A percentile compares a stretch with the other conserved stretches of the same genome.
Evolutionary conservation across 2,113 vertebrate species (phyloP).

Genomic region (Lucifuga dentata): DNA sequence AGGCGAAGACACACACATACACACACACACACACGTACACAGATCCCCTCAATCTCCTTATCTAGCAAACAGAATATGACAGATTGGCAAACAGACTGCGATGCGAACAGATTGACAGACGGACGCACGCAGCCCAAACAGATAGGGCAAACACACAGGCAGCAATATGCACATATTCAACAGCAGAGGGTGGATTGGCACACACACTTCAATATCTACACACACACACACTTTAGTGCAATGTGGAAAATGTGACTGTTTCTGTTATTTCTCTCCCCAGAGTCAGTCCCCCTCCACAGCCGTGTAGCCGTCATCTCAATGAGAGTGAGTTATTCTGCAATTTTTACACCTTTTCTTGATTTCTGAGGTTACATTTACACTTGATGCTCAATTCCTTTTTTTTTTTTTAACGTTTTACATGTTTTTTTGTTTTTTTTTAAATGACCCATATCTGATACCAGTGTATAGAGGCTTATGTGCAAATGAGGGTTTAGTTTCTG

Average conservation of each 20-base stretch:
- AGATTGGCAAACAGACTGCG: conserved; percentile 77
- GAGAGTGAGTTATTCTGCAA: conserved; percentile 53
- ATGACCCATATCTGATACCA: too few species aligned
- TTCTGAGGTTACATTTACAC: not conserved
- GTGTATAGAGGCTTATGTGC: too few species aligned
- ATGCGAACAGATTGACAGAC: conserved; percentile 74
- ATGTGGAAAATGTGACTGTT: conserved; percentile 48
- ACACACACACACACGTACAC: conserved; percentile 25
- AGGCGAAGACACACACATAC: conserved; percentile 18
- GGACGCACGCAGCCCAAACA: conserved; percentile 59
- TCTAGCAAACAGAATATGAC: conserved; percentile 75
- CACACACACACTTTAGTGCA: conserved; percentile 1
- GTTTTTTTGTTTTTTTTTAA: too few species aligned
- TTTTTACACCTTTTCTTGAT: conserved; percentile 44
- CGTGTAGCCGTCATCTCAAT: conserved; percentile 61
- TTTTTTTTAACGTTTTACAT: too few species aligned
- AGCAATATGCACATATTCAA: conserved; percentile 56
- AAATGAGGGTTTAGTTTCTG: too few species aligned
- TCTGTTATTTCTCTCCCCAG: conserved; percentile 51
- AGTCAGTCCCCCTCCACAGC: conserved; percentile 75
- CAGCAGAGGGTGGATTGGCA: conserved; percentile 62
- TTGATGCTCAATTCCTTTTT: too few species aligned
- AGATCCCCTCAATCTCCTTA: conserved; percentile 62
- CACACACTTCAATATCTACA: not conserved
- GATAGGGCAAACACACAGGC: conserved; percentile 70